Evolutionary conservation across 2,797 vertebrate genomes (phyloP).

Genomic region (Nyctibius grandis): DNA sequence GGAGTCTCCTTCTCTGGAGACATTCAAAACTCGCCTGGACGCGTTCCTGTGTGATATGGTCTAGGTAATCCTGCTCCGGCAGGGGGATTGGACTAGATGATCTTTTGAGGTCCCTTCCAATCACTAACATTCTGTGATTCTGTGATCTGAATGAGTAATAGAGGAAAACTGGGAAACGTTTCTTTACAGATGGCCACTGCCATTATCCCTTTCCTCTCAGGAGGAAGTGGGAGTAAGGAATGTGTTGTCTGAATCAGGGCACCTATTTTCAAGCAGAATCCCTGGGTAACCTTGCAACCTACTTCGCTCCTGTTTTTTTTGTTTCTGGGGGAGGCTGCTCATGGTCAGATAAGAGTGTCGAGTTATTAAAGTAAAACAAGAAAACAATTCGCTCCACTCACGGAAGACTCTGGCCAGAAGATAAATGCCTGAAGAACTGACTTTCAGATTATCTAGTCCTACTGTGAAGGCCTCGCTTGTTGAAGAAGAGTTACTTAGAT

Average conservation of each 20-base stretch:
- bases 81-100: no score
- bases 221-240: background rate
- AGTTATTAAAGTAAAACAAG: background rate
- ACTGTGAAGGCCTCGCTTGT: background rate
- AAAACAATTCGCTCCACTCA: background rate
- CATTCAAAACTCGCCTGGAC: no score
- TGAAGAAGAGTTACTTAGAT: background rate
- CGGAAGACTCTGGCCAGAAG: background rate
- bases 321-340: background rate
- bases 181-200: background rate
- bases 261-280: background rate
- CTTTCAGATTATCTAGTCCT: background rate
- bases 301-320: background rate
- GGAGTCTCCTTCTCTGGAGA: no score
- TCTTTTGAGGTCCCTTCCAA: no score
- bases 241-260: background rate
- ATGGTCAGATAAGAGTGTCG: background rate
- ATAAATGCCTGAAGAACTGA: background rate
- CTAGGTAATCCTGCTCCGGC: no score
- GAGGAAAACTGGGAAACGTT: background rate
- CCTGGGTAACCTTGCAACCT: background rate
- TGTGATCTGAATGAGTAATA: background rate
- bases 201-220: background rate
- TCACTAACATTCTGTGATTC: no score
- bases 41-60: no score